Conservation (phyloP, 2,113 vertebrate species). For the Sceloporus tristichus region DNA sequence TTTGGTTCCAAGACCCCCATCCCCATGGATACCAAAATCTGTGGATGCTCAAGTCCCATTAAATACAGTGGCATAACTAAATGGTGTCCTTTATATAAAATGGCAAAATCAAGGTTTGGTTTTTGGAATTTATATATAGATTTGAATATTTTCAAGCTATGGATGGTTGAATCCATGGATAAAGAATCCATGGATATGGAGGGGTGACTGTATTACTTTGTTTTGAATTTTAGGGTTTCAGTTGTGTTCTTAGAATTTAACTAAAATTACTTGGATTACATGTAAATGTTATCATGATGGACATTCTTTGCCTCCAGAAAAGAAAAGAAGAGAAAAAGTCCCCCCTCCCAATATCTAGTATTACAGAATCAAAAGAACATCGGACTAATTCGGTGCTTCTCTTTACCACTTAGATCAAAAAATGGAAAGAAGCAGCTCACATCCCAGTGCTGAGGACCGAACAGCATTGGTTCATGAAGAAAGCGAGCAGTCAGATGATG, state of each 20-base stretch:
- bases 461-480: conserved; percentile 88
- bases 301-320: not conserved
- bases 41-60: no score
- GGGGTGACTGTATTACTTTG: no score
- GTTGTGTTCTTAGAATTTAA: not conserved
- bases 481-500: conserved; percentile 97
- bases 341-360: not conserved
- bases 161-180: no score
- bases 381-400: conserved; percentile 40
- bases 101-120: no score
- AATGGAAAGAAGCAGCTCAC: conserved; percentile 81
- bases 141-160: no score
- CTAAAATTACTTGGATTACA: not conserved
- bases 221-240: not conserved
- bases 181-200: no score
- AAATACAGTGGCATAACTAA: no score
- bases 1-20: no score
- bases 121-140: no score
- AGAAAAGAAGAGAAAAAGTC: not conserved
- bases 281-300: not conserved
- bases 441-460: conserved; percentile 84
- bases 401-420: conserved; percentile 79
- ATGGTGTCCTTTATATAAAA: no score
- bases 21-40: no score
- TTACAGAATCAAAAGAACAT: conserved; percentile 34